phyloP scores from a whole-genome alignment of 1,140 invertebrate genomes.

The Cataglyphis hispanica region DNA sequence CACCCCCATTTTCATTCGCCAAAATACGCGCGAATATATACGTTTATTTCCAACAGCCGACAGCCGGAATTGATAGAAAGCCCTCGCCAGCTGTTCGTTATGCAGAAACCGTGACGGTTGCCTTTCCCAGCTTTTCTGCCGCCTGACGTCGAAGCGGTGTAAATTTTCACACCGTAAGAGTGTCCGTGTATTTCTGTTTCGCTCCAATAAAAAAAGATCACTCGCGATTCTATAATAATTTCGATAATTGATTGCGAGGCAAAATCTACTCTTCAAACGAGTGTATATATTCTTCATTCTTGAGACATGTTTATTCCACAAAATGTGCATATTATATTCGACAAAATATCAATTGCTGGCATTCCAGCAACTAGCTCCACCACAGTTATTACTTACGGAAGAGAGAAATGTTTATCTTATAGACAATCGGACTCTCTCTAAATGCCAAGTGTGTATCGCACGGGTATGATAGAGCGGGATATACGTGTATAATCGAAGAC shows the following conservation, averaged over 20 bases:
- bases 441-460: neutral
- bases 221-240: neutral
- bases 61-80: conserved; percentile 46
- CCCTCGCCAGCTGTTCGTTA: conserved; percentile 42
- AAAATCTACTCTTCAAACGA: neutral
- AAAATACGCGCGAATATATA: conserved; percentile 8
- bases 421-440: neutral
- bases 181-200: neutral
- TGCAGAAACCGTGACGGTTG: conserved; percentile 34
- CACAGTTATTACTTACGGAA: neutral
- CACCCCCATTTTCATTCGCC: neutral
- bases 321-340: neutral
- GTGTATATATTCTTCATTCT: neutral
- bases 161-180: conserved; percentile 16
- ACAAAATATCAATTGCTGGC: neutral
- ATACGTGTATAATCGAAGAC: neutral
- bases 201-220: neutral
- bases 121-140: conserved; percentile 13
- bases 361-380: neutral
- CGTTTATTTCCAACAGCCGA: conserved; percentile 44
- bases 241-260: neutral
- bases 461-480: neutral
- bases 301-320: neutral
- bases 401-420: neutral
- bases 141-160: neutral